Evolutionary conservation across 2,888 invertebrate genomes (phyloP), one percentile per base, ranked within the genome.

Genomic region (Melinaea marsaeus): DNA sequence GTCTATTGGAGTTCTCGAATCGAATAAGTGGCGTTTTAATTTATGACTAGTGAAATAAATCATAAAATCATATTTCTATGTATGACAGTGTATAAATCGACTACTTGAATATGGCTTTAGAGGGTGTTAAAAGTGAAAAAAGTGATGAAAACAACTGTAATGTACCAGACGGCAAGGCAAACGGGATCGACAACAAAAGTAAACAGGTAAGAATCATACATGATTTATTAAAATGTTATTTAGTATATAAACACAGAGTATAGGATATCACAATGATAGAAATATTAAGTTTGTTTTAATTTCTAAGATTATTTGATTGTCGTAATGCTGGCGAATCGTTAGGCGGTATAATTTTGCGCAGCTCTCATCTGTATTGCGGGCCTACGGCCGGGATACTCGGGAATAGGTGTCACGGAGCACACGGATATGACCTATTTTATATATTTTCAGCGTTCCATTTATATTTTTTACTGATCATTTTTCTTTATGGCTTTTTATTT

Each of bases 141-240:
- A 86, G 86, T 85, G 91, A 88, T 72, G 90, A 90, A 82, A 91
- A 88, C 84, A 91, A 88, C 82, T 88, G 87, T 73, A 89, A 86
- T 76, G 81, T 90, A 71, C 85, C 86, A 74, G 91, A 91, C 80
- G 81, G 86, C 79, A 91, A 91, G 81, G 84, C 90, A 79, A 91
- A 92, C 82, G 91, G 91, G 83, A 91, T 88, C 80, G 92, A 92
- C 87, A 92, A 90, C 86, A 91, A 89, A 85, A 90, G 86, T 86
- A 92, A 92, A 88, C 92, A 92, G 90, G 90, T 90, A 88, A 74
- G 69, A 74, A 79, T 76, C 72, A 71, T 74, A 65, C 74, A 75
- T 71, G 68, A 74, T 75, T 79, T 77, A 32, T 51, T 4, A 9
- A 32, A 22, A 51, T 32, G n/a, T 32, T 32, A 32, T 32, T 11